Evolutionary conservation across 2,888 invertebrate genomes (phyloP).

Genomic region (Cyrtodaria siliqua): DNA sequence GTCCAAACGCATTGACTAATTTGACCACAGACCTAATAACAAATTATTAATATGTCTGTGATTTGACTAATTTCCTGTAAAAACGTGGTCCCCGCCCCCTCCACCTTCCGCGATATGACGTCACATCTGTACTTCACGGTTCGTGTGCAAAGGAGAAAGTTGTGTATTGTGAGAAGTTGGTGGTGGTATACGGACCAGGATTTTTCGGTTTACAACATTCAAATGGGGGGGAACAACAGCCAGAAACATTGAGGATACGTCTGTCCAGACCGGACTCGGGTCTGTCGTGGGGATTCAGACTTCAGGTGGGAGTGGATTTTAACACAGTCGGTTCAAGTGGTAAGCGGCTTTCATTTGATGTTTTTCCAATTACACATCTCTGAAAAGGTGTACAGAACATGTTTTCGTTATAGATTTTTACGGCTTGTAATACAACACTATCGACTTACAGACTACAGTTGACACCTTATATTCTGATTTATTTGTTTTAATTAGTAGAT

Average conservation of each 20-base stretch:
- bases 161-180: slow-evolving; percentile 10
- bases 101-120: slow-evolving; percentile 50
- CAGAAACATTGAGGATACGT: slow-evolving; percentile 74
- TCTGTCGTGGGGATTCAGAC: slow-evolving; percentile 84
- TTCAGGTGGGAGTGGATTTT: slow-evolving; percentile 85
- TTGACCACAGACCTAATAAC: no score
- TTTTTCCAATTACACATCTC: no score
- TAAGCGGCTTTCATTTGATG: slow-evolving; percentile 85
- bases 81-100: slow-evolving; percentile 52
- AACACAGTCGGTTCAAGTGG: slow-evolving; percentile 83
- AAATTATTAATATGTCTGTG: no score
- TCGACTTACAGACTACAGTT: no score
- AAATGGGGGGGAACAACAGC: slow-evolving; percentile 51
- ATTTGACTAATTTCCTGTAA: no score
- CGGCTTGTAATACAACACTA: no score
- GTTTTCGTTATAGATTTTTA: slow-evolving; percentile 10
- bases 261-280: slow-evolving; percentile 75
- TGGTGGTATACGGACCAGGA: not conserved
- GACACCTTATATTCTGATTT: no score
- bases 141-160: slow-evolving; percentile 56
- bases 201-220: slow-evolving; percentile 1
- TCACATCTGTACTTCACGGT: slow-evolving; percentile 41
- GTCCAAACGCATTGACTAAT: no score
- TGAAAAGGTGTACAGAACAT: not conserved
- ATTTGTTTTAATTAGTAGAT: no score